Evolutionary conservation across 1,140 invertebrate genomes (phyloP).

Genomic region (Tenebrio molitor): DNA sequence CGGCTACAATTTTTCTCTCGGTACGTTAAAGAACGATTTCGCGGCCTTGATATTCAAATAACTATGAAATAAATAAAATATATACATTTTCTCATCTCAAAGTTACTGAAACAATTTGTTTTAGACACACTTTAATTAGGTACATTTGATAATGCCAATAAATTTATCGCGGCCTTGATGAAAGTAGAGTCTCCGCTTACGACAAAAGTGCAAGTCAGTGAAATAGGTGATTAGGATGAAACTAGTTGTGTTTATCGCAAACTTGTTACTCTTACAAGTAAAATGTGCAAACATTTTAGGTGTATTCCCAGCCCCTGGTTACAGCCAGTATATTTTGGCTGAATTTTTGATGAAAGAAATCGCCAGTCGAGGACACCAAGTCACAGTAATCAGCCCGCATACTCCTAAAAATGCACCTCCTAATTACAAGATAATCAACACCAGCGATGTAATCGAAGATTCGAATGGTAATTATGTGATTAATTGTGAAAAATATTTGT

Average conservation of each 20-base stretch:
- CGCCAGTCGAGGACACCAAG: slow-evolving; percentile 70
- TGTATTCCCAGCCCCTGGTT: slow-evolving; percentile 67
- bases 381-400: slow-evolving; percentile 71
- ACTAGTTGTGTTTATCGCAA: slow-evolving; percentile 5
- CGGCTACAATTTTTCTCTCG: no score
- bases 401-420: slow-evolving; percentile 66
- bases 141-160: no score
- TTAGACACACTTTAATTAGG: no score
- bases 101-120: no score
- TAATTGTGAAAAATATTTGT: background rate
- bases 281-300: slow-evolving; percentile 60
- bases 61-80: no score
- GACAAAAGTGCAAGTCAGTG: slow-evolving; percentile 1
- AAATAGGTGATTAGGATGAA: slow-evolving; percentile 2
- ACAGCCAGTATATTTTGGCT: slow-evolving; percentile 73
- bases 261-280: background rate
- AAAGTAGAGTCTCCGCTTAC: background rate
- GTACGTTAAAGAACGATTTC: no score
- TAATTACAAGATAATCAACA: slow-evolving; percentile 65
- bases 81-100: no score
- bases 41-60: no score
- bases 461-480: background rate
- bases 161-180: background rate
- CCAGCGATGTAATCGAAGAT: background rate
- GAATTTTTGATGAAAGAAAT: slow-evolving; percentile 70